Evolutionary conservation across 2,888 invertebrate genomes (phyloP).

Genomic region (Yponomeuta malinellus): DNA sequence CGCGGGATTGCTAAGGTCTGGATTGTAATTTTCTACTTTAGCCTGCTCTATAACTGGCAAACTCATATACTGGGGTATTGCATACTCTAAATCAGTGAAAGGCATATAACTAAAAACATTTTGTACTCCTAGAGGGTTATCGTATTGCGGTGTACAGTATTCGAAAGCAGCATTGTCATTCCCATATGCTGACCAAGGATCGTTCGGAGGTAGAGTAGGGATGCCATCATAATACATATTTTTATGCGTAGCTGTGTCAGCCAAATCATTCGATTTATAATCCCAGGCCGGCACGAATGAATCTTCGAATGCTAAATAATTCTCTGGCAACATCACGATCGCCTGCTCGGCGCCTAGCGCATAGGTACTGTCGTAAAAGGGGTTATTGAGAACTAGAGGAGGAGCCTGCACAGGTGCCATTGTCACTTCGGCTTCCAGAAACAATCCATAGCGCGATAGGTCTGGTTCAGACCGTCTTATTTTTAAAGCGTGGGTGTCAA

Average conservation of each 20-base stretch:
- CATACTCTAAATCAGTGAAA: slow-evolving; percentile 62
- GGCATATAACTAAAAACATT: slow-evolving; percentile 59
- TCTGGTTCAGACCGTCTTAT: slow-evolving; percentile 64
- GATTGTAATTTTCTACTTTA: slow-evolving; percentile 33
- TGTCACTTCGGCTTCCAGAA: slow-evolving; percentile 57
- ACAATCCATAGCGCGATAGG: slow-evolving; percentile 59
- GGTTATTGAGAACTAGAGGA: slow-evolving; percentile 66
- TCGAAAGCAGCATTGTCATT: slow-evolving; percentile 51
- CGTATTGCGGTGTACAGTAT: slow-evolving; percentile 57
- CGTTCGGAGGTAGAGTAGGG: slow-evolving; percentile 58
- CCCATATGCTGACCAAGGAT: slow-evolving; percentile 63
- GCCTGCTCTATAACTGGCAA: slow-evolving; percentile 53
- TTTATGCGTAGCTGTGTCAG: slow-evolving; percentile 44
- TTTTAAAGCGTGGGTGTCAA: slow-evolving; percentile 39
- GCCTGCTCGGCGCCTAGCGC: slow-evolving; percentile 48
- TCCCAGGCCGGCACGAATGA: slow-evolving; percentile 67
- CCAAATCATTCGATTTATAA: slow-evolving; percentile 53
- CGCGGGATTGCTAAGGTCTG: slow-evolving; percentile 26
- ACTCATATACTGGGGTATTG: slow-evolving; percentile 62
- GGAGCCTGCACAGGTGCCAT: slow-evolving; percentile 48
- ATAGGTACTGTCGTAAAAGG: slow-evolving; percentile 66
- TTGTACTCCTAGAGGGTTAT: slow-evolving; percentile 43
- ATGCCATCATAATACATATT: slow-evolving; percentile 57
- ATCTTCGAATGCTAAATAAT: slow-evolving; percentile 72
- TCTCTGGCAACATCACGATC: slow-evolving; percentile 64